These are phyloP conservation scores for Geococcyx californianus DNA, from an alignment of 2,113 vertebrate species.

Conservation along the genomic window DNA sequence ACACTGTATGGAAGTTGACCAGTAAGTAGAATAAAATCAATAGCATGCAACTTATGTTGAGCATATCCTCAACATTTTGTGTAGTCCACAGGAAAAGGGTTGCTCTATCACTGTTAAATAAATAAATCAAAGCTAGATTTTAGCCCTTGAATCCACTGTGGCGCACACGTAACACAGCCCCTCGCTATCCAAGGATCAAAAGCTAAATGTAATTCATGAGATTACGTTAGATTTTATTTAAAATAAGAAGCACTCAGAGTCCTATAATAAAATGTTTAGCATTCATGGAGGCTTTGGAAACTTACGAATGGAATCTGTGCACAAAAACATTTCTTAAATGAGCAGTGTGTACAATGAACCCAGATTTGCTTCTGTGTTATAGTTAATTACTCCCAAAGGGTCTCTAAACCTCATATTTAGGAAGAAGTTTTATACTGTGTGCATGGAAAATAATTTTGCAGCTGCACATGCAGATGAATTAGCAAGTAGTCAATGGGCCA, in stretches of 20 bases:
- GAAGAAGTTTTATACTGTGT: constrained; percentile 3
- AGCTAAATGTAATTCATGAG: background rate
- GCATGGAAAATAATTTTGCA: constrained; percentile 53
- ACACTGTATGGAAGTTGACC: background rate
- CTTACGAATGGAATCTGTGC: constrained; percentile 1
- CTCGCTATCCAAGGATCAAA: background rate
- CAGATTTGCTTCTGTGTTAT: constrained; percentile 40
- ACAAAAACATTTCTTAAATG: constrained; percentile 9
- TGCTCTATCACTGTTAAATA: background rate
- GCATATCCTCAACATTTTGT: background rate
- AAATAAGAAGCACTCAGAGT: background rate
- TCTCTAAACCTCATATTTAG: constrained; percentile 51
- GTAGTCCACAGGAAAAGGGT: background rate
- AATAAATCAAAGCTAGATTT: background rate
- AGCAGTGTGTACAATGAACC: background rate
- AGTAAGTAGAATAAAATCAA: background rate
- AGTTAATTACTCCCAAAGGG: constrained; percentile 52
- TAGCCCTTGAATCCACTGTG: background rate
- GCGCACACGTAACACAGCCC: background rate
- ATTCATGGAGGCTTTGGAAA: constrained; percentile 21
- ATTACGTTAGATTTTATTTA: background rate
- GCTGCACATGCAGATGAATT: constrained; percentile 30
- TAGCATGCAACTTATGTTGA: background rate
- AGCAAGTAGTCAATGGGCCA: background rate
- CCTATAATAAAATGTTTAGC: constrained; percentile 22